Base-by-base conservation (phyloP, 64 coral and sea anemone species). In the Catalaphyllia jardinei region DNA sequence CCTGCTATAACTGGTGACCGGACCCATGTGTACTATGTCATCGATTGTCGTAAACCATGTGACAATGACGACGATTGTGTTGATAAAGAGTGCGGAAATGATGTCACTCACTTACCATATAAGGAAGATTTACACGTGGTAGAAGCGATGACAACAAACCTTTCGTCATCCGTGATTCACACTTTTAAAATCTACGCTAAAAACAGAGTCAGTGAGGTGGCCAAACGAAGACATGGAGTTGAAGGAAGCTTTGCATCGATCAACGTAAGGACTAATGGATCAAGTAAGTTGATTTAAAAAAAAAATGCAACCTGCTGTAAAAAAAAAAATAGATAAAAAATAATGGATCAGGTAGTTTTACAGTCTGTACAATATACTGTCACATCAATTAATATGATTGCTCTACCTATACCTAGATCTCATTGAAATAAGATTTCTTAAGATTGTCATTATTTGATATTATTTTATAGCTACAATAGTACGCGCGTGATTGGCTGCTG, bases 121-220 rank as follows among this genome's bases (percentile, higher is more conserved):
- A 81, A 62, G 7, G 3, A 81, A 62, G 51, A 12, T 11, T 33
- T 38, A 10, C 18, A 62, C 2, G 19, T 19, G 14, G 31, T 14
- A 0, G 6, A 17, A 1, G 15, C 18, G 16, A 62, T 51, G 0
- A 17, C 19, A 20, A 20, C 27, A 10, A 10, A 19, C 18, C 54
- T 81, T 54, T 54, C 78, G 2, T 20, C 78, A 12, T 62, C 38
- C 31, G 55, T 62, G 8, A 81, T 64, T 17, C 63, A 81, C 54
- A 81, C 79, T 29, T 62, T 59, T 33, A 81, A 38, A 8, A 81
- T 81, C 51, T 33, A 19, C 22, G 55, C 79, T 24, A 62, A 33
- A 27, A 81, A 81, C 25, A 63, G 79, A 38, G 79, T 81, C 14
- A 81, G 79, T 35, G 59, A 64, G 1, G 59, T 81, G 19, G 79